These are phyloP conservation scores for Cyanoderma ruficeps DNA, from an alignment of 2,113 vertebrate genomes.

Conservation along the genomic window DNA sequence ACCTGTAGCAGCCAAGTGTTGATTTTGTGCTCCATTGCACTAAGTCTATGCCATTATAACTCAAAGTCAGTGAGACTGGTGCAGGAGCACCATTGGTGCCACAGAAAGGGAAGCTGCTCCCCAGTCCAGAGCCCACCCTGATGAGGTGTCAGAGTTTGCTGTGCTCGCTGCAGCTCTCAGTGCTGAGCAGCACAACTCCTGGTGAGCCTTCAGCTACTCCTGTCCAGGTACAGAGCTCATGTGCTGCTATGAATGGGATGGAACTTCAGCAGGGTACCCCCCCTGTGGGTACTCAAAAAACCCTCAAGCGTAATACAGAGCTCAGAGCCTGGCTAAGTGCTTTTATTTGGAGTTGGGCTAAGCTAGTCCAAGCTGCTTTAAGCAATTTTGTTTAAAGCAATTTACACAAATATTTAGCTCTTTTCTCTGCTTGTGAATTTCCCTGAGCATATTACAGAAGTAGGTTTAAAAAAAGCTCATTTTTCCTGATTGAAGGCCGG, in stretches of 20 bases:
- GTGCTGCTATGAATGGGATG: not conserved
- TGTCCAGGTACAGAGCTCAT: not conserved
- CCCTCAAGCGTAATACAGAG: not conserved
- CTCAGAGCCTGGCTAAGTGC: not conserved
- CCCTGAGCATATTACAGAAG: not conserved
- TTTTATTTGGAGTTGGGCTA: not conserved
- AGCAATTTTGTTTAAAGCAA: not conserved
- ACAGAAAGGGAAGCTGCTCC: not conserved
- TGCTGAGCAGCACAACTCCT: not conserved
- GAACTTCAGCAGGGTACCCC: not conserved
- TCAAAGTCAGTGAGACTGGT: not conserved
- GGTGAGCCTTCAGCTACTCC: not conserved
- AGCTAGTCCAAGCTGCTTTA: not conserved
- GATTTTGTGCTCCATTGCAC: not conserved
- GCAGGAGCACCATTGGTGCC: not conserved
- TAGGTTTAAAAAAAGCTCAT: not conserved
- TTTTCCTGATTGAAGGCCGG: not conserved
- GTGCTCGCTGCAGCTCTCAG: not conserved
- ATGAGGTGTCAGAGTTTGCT: not conserved
- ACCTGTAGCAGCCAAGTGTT: not conserved
- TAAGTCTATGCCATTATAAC: rapidly evolving
- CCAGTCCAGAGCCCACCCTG: not conserved
- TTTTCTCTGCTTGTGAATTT: not conserved
- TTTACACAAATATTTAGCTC: not conserved
- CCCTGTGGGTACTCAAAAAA: not conserved